Percentiles rank a stretch among this genome's conserved stretches.
Conservation (phyloP, 2,888 invertebrate genomes). For the Disparrhopalites patrizii region DNA sequence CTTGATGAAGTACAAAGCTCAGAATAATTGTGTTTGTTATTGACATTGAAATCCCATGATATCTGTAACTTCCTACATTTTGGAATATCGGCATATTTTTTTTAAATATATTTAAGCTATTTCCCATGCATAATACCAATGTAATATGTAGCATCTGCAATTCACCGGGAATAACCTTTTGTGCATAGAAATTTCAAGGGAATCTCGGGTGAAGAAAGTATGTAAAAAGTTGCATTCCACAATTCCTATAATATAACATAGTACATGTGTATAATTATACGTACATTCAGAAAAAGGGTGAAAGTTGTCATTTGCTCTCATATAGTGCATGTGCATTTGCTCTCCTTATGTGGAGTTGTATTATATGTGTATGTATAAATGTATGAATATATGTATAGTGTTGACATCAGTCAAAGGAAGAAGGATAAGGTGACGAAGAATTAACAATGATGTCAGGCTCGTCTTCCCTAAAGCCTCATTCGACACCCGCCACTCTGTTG, state of each 20-base stretch:
- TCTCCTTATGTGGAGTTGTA: too few relatives aligned
- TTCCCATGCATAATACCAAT: not conserved
- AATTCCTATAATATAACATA: not conserved
- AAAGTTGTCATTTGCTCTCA: not conserved
- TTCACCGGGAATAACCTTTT: not conserved
- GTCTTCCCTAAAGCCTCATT: conserved; percentile 51
- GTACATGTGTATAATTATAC: not conserved
- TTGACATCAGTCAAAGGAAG: too few relatives aligned
- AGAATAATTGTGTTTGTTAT: too few relatives aligned
- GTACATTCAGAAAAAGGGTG: not conserved
- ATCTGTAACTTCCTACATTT: too few relatives aligned
- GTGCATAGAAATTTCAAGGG: not conserved
- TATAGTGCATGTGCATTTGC: not conserved
- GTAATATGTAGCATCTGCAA: not conserved
- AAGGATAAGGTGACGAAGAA: not conserved
- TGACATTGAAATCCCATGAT: too few relatives aligned
- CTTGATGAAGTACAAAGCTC: too few relatives aligned
- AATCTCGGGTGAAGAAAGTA: not conserved
- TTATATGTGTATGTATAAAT: too few relatives aligned
- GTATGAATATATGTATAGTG: too few relatives aligned
- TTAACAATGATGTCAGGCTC: too few relatives aligned
- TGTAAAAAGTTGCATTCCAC: not conserved
- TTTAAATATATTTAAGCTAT: too few relatives aligned
- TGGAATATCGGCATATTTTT: too few relatives aligned
- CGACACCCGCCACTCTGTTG: conserved; percentile 51